These are phyloP conservation scores for Acyrthosiphon pisum DNA, from an alignment of 1,140 invertebrate species.

Conservation along the genomic window DNA sequence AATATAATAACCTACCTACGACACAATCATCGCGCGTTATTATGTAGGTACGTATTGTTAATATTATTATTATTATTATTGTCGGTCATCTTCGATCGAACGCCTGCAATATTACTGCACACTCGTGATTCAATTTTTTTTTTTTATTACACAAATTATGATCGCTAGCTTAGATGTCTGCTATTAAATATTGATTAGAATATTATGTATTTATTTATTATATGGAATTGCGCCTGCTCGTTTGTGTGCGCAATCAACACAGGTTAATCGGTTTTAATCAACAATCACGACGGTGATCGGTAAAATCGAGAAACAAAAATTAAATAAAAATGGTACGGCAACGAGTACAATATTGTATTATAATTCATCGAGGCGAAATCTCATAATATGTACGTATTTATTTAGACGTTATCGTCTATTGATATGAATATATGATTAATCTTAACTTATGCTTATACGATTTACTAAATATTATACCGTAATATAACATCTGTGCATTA, in stretches of 20 bases:
- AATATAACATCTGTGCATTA: too few species aligned
- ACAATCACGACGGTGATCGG: not conserved
- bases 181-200: not conserved
- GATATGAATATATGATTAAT: too few species aligned
- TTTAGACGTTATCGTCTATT: too few species aligned
- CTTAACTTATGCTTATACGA: too few species aligned
- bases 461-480: too few species aligned
- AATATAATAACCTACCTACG: not conserved
- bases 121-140: not conserved
- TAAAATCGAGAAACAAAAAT: not conserved
- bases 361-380: too few species aligned
- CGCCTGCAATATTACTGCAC: not conserved
- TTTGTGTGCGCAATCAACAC: too few species aligned
- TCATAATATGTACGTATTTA: too few species aligned
- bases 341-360: not conserved
- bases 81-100: not conserved
- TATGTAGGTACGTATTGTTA: not conserved
- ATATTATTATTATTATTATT: not conserved
- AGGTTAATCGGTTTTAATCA: not conserved
- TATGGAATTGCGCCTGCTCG: too few species aligned
- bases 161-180: not conserved
- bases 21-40: not conserved
- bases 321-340: not conserved
- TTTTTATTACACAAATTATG: not conserved
- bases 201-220: too few species aligned